Evolutionary conservation across 2,888 invertebrate species (phyloP).

Genomic region (Dicyrtomina minuta): DNA sequence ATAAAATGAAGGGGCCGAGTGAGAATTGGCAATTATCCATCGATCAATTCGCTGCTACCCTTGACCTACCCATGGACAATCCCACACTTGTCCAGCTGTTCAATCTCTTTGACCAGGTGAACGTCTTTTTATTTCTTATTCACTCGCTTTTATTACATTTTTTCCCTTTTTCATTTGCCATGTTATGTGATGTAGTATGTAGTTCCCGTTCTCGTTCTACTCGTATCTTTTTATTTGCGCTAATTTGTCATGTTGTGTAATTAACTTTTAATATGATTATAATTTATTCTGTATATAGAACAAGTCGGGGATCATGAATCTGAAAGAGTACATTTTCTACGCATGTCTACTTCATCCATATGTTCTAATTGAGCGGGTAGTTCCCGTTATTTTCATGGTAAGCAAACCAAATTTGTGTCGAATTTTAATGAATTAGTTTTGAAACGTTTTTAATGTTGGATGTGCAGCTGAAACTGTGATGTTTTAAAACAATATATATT

Average conservation of each 20-base stretch:
- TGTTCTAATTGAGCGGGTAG: constrained; percentile 36
- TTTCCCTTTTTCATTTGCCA: background rate
- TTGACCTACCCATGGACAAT: constrained; percentile 61
- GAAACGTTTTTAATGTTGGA: background rate
- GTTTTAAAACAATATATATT: background rate
- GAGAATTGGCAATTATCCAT: constrained; percentile 58
- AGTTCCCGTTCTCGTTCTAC: background rate
- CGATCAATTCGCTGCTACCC: constrained; percentile 65
- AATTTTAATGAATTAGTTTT: background rate
- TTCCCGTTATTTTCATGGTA: constrained; percentile 39
- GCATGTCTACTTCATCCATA: constrained; percentile 40
- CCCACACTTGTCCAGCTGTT: constrained; percentile 65
- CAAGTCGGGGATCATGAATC: constrained; percentile 66
- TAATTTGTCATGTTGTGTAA: too few relatives aligned
- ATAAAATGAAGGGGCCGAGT: constrained; percentile 56
- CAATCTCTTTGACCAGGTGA: constrained; percentile 69
- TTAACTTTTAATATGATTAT: too few relatives aligned
- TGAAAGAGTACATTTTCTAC: constrained; percentile 71
- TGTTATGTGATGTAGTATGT: background rate
- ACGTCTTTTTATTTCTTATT: too few relatives aligned
- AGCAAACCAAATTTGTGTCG: background rate
- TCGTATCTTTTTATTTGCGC: background rate
- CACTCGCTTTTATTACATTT: constrained; percentile 1
- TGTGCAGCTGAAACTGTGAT: background rate
- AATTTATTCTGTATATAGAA: constrained; percentile 37